Conservation (phyloP, 30 jellyfish, hydroid and myxozoan species). For the Aurelia aurita region DNA sequence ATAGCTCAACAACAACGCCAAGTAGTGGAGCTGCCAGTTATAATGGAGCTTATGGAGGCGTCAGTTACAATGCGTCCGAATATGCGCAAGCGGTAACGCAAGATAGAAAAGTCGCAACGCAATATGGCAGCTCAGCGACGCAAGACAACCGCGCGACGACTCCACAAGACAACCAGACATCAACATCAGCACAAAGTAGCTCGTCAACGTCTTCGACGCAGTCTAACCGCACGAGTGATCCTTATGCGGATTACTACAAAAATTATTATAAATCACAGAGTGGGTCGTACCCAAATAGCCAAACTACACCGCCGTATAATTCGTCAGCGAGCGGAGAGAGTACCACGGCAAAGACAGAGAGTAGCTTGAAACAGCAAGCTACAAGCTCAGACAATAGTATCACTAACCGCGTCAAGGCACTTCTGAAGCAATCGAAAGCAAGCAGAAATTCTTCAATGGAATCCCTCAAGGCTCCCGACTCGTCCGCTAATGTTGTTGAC, state of each 20-base stretch:
- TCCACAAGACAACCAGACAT: too few relatives aligned
- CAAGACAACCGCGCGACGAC: not conserved
- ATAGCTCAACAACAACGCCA: not conserved
- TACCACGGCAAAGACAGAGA: not conserved
- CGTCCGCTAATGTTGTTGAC: conserved; percentile 13
- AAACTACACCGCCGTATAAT: not conserved
- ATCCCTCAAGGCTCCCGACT: not conserved
- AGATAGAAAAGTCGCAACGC: not conserved
- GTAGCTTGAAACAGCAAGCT: not conserved
- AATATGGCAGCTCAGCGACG: not conserved
- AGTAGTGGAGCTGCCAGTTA: not conserved
- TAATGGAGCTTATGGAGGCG: not conserved
- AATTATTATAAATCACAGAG: not conserved
- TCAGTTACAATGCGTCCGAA: not conserved
- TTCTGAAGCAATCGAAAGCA: not conserved
- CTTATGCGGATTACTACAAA: not conserved
- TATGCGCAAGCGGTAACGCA: not conserved
- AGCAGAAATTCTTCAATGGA: not conserved
- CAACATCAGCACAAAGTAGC: too few relatives aligned
- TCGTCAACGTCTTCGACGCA: not conserved
- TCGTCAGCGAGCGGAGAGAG: not conserved
- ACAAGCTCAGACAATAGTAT: not conserved
- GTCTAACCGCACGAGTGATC: not conserved
- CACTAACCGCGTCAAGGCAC: not conserved
- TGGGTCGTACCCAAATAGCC: not conserved